Base-by-base conservation (phyloP, 2,797 vertebrate species). In the Petrocephalus schoutedeni region DNA sequence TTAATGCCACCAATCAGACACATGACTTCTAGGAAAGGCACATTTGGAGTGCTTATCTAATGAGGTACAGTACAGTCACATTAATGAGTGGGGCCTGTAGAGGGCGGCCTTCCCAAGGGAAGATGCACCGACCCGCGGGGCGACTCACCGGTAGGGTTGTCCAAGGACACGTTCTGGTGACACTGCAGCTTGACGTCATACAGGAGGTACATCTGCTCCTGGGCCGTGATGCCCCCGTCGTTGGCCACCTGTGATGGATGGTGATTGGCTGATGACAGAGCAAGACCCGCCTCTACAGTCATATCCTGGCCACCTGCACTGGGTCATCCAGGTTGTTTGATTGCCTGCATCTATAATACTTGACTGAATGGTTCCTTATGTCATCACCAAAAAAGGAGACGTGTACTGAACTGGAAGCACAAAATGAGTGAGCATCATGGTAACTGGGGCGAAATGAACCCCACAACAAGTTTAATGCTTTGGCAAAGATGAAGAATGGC, bases 191-290 rank as follows among this genome's bases (percentile, higher is more conserved):
- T 97, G 67, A 96, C 95, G 90, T 96, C 95, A 88, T 96, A 95
- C 16, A 98, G 95, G 82, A 97, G 96, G 88, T 95, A 95, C 92
- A 97, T 96, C 93, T 98, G 97, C 89, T 98, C 96, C 90, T 97
- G 96, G 6, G 95, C 95, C 0, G 97, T 97, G 36, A 97, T 89
- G 0, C 94, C 95, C 28, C 92, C 95, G 56, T 96, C 96, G 19
- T 95, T 94, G 88, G 93, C 95, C 92, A 95, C 93, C 96, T 97
- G 93, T 89, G 51, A 89, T 80, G 71, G 77, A 92, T 64, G 91
- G 88, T 56, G 89, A 89, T 91, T 45, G 89, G 84, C 0, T 36
- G 7, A 77, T 53, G 23, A 64, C 12, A 82, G 71, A 45, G 71
- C 36, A 21, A 77, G 86, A 45, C 19, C 53, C 12, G 10, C 58